Evolutionary conservation across 2,888 invertebrate genomes (phyloP), one percentile per base, ranked within the genome.

Genomic region (Rotaria magnacalcarata): DNA sequence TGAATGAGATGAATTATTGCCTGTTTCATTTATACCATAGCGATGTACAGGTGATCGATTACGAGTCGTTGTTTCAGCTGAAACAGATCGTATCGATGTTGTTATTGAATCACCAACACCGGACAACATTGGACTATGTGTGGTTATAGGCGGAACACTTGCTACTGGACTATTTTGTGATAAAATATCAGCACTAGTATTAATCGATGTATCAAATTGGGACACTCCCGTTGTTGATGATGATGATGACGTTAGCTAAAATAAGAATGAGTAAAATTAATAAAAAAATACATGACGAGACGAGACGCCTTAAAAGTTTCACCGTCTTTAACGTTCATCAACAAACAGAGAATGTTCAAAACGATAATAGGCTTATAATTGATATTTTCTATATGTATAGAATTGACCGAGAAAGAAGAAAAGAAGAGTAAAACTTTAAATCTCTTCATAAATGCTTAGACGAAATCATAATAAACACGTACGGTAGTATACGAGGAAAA

Each of bases 241-340:
- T 80, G 80, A 47, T 67, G 67, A 34, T 67, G 67, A 34, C 21
- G 27, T n/a, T 67, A 27, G 67, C 67, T 67, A 80, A 80, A 80
- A n/a, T 24, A 47, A 34, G 34, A 47, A 80, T 21, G n/a, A n/a
- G 10, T 80, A 47, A 47, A 43, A 43, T 80, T 80, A 47, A 80
- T 47, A 43, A 80, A 43, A 80, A 21, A 80, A 80, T 3, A 41
- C 2, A 21, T 43, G 67, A 67, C 67, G 67, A 47, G 80, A 80
- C 80, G 47, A 80, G 80, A 80, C 80, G 80, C 80, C 80, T 80
- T 80, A 80, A 21, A 47, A 80, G 80, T 80, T 80, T 47, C 67
- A 34, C 34, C 34, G 67, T 34, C 67, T 34, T 34, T 67, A 16
- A n/a, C 14, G 34, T 67, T 67, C 34, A 67, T 67, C 34, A 67